Evolutionary conservation across 2,888 invertebrate species (phyloP).

Genomic region (Cosmia trapezina): DNA sequence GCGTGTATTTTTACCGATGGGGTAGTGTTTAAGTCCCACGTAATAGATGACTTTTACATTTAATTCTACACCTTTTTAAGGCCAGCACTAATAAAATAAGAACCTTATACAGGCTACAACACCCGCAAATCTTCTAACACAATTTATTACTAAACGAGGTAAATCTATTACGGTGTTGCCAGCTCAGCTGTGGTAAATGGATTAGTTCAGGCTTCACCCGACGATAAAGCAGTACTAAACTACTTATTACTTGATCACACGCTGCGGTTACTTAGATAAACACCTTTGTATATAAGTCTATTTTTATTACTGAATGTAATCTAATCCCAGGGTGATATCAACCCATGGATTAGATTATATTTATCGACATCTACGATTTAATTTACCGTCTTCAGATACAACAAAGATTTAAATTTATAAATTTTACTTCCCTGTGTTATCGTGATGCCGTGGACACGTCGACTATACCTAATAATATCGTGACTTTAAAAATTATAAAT

Average conservation of each 20-base stretch:
- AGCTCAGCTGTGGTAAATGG: constrained; percentile 58
- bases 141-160: constrained; percentile 53
- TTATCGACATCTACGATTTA: too few relatives aligned
- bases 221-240: constrained; percentile 50
- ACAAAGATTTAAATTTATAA: too few relatives aligned
- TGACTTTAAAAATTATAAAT: too few relatives aligned
- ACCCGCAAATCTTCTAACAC: constrained; percentile 37
- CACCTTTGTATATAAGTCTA: not conserved
- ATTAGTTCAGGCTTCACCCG: constrained; percentile 58
- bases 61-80: not conserved
- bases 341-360: too few relatives aligned
- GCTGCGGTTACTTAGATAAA: constrained; percentile 35
- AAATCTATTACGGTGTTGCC: constrained; percentile 57
- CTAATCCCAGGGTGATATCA: not conserved
- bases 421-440: too few relatives aligned
- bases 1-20: too few relatives aligned
- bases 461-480: too few relatives aligned
- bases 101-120: constrained; percentile 15
- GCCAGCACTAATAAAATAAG: constrained; percentile 9
- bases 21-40: too few relatives aligned
- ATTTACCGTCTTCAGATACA: too few relatives aligned
- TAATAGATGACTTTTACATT: not conserved
- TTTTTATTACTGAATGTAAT: not conserved
- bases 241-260: constrained; percentile 55
- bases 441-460: too few relatives aligned